Conservation (phyloP, 2,888 invertebrate genomes). For the Acanthopleura granulata region DNA sequence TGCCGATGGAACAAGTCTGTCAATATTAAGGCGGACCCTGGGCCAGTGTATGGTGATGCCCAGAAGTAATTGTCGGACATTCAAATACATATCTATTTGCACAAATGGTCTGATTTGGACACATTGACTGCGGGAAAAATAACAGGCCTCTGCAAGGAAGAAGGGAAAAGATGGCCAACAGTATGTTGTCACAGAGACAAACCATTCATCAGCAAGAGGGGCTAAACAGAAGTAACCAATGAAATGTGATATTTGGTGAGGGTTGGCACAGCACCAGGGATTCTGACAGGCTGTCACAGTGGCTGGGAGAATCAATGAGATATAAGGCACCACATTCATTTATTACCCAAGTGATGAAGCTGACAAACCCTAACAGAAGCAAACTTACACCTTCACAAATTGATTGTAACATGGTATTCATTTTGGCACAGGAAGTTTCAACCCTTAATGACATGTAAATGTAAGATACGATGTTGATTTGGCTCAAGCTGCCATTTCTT, state of each 20-base stretch:
- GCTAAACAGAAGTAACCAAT: background rate
- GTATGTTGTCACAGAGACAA: background rate
- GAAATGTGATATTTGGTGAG: constrained; percentile 12
- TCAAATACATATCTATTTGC: constrained; percentile 6
- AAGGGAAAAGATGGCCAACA: background rate
- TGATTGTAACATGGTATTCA: too few species aligned
- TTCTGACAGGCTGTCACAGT: constrained; percentile 14
- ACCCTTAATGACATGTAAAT: too few species aligned
- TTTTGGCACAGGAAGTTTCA: too few species aligned
- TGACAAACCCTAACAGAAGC: constrained; percentile 1
- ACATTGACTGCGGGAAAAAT: background rate
- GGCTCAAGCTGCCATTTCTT: too few species aligned
- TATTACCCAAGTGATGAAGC: background rate
- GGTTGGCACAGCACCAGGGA: constrained; percentile 11
- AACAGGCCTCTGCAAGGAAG: background rate
- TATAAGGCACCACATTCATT: constrained; percentile 12
- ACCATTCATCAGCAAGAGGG: constrained; percentile 6
- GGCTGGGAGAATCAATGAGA: constrained; percentile 9
- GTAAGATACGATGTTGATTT: too few species aligned
- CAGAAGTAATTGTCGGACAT: background rate
- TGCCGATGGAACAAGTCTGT: constrained; percentile 3
- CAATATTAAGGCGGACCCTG: constrained; percentile 4
- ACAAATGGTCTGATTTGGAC: constrained; percentile 1
- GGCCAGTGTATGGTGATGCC: background rate
- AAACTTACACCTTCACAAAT: background rate